phyloP scores from a whole-genome alignment of 2,888 invertebrate species.

The Ophonus ardosiacus region DNA sequence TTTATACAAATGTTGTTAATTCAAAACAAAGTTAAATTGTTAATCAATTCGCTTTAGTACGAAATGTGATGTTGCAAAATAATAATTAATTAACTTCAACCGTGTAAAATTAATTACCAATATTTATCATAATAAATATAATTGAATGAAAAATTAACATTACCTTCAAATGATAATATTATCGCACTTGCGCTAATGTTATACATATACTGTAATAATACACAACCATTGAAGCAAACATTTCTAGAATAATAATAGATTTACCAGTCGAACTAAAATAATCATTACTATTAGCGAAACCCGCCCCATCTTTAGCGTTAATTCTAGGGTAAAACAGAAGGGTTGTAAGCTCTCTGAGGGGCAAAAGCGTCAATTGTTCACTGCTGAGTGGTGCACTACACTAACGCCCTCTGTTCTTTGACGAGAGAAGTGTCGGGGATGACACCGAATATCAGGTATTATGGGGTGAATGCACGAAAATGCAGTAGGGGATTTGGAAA shows the following conservation, averaged over 20 bases:
- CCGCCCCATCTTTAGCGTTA: constrained; percentile 7
- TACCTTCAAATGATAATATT: not conserved
- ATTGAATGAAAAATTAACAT: not conserved
- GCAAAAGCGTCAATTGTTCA: not conserved
- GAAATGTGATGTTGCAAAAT: constrained; percentile 26
- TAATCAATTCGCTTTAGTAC: constrained; percentile 38
- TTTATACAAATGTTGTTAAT: constrained; percentile 36
- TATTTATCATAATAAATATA: constrained; percentile 26
- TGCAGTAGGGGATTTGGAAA: not conserved
- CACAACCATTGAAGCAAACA: not conserved
- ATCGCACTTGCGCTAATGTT: not conserved
- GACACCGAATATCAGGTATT: not conserved
- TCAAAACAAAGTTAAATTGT: constrained; percentile 38
- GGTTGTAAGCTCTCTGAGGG: constrained; percentile 2
- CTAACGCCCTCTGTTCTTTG: not conserved
- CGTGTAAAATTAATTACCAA: constrained; percentile 30
- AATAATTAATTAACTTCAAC: constrained; percentile 28
- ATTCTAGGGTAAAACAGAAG: constrained; percentile 2
- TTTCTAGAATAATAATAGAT: not conserved
- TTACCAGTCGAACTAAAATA: not conserved
- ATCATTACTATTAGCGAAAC: constrained; percentile 8
- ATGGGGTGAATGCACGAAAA: not conserved
- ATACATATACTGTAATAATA: not conserved
- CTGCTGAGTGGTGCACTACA: not conserved
- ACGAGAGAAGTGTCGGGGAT: not conserved